Percentiles rank a stretch among this genome's conserved stretches.
Conservation (phyloP, 2,113 vertebrate genomes). For the Zosterops lateralis region DNA sequence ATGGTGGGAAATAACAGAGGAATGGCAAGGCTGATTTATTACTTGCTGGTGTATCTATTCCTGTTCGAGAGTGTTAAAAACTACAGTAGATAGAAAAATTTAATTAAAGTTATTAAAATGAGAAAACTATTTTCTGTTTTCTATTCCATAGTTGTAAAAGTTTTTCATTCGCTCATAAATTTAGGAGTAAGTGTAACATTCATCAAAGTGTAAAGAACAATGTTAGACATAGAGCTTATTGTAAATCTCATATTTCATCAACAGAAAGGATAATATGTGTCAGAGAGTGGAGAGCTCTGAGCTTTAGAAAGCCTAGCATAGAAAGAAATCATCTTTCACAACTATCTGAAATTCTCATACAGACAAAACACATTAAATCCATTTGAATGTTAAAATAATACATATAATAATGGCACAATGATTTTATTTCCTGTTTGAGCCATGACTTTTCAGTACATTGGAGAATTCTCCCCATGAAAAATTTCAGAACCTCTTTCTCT, state of each 20-base stretch:
- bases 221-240: neutral
- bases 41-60: neutral
- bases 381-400: neutral
- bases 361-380: neutral
- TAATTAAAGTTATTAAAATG: constrained; percentile 40
- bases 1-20: neutral
- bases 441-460: neutral
- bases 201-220: neutral
- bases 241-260: constrained; percentile 16
- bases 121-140: constrained; percentile 19
- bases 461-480: neutral
- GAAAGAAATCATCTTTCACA: neutral
- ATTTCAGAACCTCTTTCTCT: neutral
- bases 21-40: constrained; percentile 48
- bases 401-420: neutral
- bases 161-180: constrained; percentile 13
- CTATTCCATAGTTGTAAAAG: neutral
- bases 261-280: neutral
- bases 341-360: neutral
- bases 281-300: neutral
- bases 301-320: neutral
- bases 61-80: neutral
- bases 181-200: neutral
- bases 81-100: constrained; percentile 1
- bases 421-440: neutral